A percentile compares a stretch with the other conserved stretches of the same genome.
phyloP scores from a whole-genome alignment of 2,113 vertebrate genomes.

The Neomonachus schauinslandi region DNA sequence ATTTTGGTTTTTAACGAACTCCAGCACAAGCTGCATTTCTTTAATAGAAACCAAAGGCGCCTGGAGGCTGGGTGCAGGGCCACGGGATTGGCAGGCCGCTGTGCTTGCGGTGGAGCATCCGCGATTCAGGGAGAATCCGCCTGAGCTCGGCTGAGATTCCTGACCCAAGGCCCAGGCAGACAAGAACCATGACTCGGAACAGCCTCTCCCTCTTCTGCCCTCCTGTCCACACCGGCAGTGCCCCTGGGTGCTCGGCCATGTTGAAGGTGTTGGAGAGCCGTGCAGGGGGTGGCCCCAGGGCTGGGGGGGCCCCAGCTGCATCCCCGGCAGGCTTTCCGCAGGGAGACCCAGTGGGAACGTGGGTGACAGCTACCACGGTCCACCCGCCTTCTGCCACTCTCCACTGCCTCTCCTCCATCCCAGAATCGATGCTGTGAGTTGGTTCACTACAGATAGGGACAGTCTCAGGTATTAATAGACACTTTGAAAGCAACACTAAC shows the following conservation, averaged over 20 bases:
- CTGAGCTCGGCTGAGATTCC: not conserved
- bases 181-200: accelerated
- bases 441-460: accelerated
- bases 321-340: not conserved
- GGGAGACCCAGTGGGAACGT: accelerated
- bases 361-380: not conserved
- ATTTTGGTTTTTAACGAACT: not conserved
- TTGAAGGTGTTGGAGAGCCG: not conserved
- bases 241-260: not conserved
- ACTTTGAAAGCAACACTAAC: not conserved
- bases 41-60: conserved; percentile 64
- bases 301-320: too few species aligned
- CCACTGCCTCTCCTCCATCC: not conserved
- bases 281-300: not conserved
- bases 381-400: not conserved
- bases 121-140: not conserved
- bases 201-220: not conserved
- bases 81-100: not conserved
- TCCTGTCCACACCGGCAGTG: not conserved
- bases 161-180: not conserved
- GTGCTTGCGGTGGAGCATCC: accelerated
- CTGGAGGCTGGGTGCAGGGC: not conserved
- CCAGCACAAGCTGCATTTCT: not conserved
- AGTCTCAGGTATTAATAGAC: not conserved
- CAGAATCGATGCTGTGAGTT: not conserved